Evolutionary conservation across 1,140 invertebrate species (phyloP).

Genomic region (Camponotus floridanus): DNA sequence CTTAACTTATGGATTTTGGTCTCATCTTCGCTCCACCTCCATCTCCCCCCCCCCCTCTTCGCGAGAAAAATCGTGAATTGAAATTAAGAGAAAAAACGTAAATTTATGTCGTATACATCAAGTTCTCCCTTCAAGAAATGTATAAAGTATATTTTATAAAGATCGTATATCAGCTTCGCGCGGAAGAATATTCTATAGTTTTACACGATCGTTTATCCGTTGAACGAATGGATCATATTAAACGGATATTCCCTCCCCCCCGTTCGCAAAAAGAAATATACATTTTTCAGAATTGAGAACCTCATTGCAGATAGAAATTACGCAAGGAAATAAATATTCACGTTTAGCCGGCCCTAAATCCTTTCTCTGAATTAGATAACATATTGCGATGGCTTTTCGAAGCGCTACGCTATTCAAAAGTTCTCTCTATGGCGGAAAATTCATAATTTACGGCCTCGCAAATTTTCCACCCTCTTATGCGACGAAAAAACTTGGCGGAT

Average conservation of each 20-base stretch:
- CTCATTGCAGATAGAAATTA: conserved; percentile 40
- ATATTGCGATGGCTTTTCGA: conserved; percentile 60
- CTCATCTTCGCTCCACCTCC: conserved; percentile 61
- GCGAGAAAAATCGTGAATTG: conserved; percentile 60
- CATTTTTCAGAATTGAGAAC: conserved; percentile 28
- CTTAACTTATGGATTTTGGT: conserved; percentile 85
- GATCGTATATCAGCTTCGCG: conserved; percentile 21
- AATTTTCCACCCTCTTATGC: conserved; percentile 33
- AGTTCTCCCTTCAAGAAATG: not conserved
- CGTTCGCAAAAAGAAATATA: conserved; percentile 41
- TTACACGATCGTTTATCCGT: conserved; percentile 29
- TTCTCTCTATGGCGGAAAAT: conserved; percentile 83
- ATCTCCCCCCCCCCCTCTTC: not conserved
- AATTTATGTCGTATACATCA: conserved; percentile 15
- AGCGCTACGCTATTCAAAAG: conserved; percentile 82
- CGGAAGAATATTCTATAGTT: not conserved
- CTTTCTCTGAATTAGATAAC: conserved; percentile 25
- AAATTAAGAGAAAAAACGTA: conserved; percentile 37
- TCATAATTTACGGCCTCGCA: conserved; percentile 82
- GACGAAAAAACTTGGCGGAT: conserved; percentile 33
- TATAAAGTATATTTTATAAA: conserved; percentile 30
- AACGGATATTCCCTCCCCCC: conserved; percentile 12
- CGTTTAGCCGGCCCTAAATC: conserved; percentile 5
- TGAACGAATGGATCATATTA: conserved; percentile 36
- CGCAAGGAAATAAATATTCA: conserved; percentile 31